Conservation (phyloP, 2,797 vertebrate genomes). For the Artibeus jamaicensis region DNA sequence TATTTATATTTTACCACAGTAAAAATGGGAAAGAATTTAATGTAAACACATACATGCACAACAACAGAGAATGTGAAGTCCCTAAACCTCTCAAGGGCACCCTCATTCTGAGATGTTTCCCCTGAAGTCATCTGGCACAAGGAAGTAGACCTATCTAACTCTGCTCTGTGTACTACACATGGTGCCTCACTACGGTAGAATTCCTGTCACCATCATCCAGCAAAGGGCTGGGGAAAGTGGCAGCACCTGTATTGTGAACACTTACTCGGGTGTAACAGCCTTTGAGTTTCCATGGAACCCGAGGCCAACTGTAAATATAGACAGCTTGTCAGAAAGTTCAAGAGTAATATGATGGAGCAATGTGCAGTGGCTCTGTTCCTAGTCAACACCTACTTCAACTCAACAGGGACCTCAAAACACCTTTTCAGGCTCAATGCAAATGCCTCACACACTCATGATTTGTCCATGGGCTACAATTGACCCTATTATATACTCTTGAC, state of each 20-base stretch:
- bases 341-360: not conserved
- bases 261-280: not conserved
- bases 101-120: not conserved
- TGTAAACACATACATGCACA: not conserved
- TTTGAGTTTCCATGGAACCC: not conserved
- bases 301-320: not conserved
- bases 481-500: not conserved
- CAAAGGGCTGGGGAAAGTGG: not conserved
- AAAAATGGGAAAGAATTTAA: not conserved
- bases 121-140: not conserved
- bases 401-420: not conserved
- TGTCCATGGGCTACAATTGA: not conserved
- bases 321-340: not conserved
- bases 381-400: not conserved
- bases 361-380: not conserved
- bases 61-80: not conserved
- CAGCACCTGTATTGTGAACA: not conserved
- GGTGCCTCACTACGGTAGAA: no score
- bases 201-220: not conserved
- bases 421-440: not conserved
- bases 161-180: no score
- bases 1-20: not conserved
- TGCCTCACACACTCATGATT: not conserved
- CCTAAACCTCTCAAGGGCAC: no score
- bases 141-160: not conserved